Conservation (phyloP, 1,140 invertebrate species). For the Zophobas atratus region DNA sequence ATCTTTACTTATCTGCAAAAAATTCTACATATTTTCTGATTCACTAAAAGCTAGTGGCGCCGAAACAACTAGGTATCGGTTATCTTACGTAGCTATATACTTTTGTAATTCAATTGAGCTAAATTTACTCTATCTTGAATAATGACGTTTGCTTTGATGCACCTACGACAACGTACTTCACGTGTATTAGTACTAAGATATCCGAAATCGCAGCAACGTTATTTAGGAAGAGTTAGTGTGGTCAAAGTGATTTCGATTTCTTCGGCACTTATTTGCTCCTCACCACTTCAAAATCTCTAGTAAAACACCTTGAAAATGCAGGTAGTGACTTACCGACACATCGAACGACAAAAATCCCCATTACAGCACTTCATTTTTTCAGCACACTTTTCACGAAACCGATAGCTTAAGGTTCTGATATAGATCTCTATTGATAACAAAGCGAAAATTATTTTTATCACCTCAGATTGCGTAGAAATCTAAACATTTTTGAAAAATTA, state of each 20-base stretch:
- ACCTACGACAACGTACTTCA: too few relatives aligned
- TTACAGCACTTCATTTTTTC: neutral
- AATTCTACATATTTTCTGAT: neutral
- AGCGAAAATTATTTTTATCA: conserved; percentile 17
- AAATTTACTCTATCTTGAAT: too few relatives aligned
- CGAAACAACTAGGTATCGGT: too few relatives aligned
- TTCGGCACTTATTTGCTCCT: neutral
- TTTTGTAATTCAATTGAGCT: too few relatives aligned
- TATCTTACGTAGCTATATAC: too few relatives aligned
- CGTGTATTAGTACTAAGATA: too few relatives aligned
- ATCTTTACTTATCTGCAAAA: neutral
- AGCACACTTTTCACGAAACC: conserved; percentile 17
- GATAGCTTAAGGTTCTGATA: neutral
- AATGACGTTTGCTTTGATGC: too few relatives aligned
- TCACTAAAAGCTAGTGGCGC: neutral
- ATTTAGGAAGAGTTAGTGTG: too few relatives aligned
- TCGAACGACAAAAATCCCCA: neutral
- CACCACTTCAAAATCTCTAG: neutral
- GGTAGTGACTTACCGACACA: neutral
- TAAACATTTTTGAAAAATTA: conserved; percentile 27
- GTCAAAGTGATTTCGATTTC: too few relatives aligned
- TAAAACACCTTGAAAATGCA: neutral
- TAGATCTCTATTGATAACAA: neutral
- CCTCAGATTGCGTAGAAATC: conserved; percentile 12
- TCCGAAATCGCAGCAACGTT: too few relatives aligned